Evolutionary conservation across 2,113 vertebrate genomes (phyloP), one percentile per base, ranked within the genome.

Genomic region (Micronycteris hirsuta): DNA sequence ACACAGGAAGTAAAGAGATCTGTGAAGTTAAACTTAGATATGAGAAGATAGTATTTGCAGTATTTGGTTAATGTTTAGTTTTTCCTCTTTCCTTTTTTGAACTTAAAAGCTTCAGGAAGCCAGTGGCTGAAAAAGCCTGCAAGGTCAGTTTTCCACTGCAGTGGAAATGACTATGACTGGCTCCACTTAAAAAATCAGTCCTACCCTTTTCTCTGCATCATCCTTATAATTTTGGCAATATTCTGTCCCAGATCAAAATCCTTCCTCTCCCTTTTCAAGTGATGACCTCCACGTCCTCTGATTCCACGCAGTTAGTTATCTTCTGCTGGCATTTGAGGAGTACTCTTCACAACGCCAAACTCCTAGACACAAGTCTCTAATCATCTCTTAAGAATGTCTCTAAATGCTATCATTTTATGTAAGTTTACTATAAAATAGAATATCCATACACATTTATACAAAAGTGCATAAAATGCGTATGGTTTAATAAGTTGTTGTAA

Each of bases 11-110:
- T 73, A 67, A 93, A 84, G 20, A 91, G 43, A 12, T 3, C 31
- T 11, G 38, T 28, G 43, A 88, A 71, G 67, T 93, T 96, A 93
- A 92, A 93, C 78, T 73, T 63, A 86, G 61, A 61, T 73, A n/a
- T 14, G 49, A 52, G 22, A 94, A 74, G 65, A 92, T 54, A 77
- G 17, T 78, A 54, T 92, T 93, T 71, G 49, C n/a, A 89, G 36
- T 71, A 63, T 93, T 96, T 95, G 77, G 73, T 94, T 88, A 96
- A 84, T 77, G 28, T 96, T 96, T 94, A 91, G 49, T 89, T 89
- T 94, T 95, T 85, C 49, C 12, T 36, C 56, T 80, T 73, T 74
- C 36, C 47, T 88, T 81, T 80, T 74, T 70, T 78, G 54, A 96
- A 33, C 17, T 91, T 88, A 78, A 84, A 96, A 85, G 47, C 77